Percentiles rank a stretch among this genome's conserved stretches.
These are phyloP conservation scores for Raja brachyura DNA, from an alignment of 2,113 vertebrate species.

Conservation along the genomic window DNA sequence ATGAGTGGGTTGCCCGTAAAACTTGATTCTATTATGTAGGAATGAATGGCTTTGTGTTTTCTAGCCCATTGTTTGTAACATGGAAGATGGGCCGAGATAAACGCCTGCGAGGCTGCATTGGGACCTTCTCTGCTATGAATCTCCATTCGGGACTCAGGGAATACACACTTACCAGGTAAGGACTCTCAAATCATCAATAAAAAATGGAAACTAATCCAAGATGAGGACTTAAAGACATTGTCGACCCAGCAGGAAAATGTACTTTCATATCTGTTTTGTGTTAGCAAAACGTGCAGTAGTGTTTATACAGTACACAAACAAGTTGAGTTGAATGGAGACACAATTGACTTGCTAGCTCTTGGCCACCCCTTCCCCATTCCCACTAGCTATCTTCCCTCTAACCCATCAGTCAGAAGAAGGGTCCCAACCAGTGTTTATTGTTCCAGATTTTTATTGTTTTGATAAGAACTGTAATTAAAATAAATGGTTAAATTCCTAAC, in stretches of 20 bases:
- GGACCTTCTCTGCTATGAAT: slow-evolving; percentile 78
- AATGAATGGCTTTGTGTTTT: slow-evolving; percentile 52
- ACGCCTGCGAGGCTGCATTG: slow-evolving; percentile 74
- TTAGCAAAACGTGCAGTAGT: neutral
- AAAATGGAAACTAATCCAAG: neutral
- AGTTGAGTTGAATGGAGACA: neutral
- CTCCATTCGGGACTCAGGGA: slow-evolving; percentile 82
- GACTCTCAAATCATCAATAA: neutral
- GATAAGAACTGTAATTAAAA: neutral
- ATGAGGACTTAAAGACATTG: neutral
- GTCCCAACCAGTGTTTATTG: too few relatives aligned
- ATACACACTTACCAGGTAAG: slow-evolving; percentile 77
- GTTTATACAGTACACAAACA: too few relatives aligned
- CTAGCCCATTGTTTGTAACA: slow-evolving; percentile 75
- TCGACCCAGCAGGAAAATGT: neutral
- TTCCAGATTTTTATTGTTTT: neutral
- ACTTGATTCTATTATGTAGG: slow-evolving; percentile 40
- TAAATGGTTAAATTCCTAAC: neutral
- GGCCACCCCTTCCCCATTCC: too few relatives aligned
- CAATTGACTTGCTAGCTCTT: too few relatives aligned
- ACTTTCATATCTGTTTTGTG: neutral
- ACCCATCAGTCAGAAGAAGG: too few relatives aligned
- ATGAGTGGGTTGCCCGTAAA: neutral
- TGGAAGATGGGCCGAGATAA: slow-evolving; percentile 78
- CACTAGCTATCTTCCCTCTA: too few relatives aligned